Evolutionary conservation across 2,888 invertebrate species (phyloP).

Genomic region (Drosophila mercatorum): DNA sequence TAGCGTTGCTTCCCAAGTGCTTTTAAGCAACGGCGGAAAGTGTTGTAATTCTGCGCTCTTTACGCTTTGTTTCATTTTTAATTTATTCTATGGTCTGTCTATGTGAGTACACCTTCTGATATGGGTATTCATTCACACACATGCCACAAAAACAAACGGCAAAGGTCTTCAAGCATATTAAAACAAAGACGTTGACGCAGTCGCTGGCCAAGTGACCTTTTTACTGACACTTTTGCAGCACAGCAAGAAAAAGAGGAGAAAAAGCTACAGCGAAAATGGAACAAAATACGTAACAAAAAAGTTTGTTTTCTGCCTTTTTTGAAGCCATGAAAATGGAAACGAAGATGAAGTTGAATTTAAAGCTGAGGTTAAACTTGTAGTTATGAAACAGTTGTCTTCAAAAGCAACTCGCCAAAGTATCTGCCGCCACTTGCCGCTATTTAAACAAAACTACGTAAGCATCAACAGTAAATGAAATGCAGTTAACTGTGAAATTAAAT

Average conservation of each 20-base stretch:
- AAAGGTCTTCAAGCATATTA: conserved; percentile 72
- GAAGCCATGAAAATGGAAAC: conserved; percentile 44
- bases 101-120: conserved; percentile 59
- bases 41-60: conserved; percentile 76
- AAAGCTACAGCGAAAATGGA: conserved; percentile 29
- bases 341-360: conserved; percentile 34
- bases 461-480: conserved; percentile 25
- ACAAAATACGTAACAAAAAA: conserved; percentile 43
- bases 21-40: conserved; percentile 78
- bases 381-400: conserved; percentile 33
- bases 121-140: conserved; percentile 58
- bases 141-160: conserved; percentile 44
- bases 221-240: conserved; percentile 75
- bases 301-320: conserved; percentile 38
- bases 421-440: neutral
- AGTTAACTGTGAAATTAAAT: conserved; percentile 34
- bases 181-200: conserved; percentile 66
- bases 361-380: conserved; percentile 29
- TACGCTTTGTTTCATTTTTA: conserved; percentile 81
- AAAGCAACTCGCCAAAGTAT: conserved; percentile 4
- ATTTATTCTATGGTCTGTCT: conserved; percentile 75
- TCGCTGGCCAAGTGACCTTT: conserved; percentile 78
- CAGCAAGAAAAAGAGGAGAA: conserved; percentile 37
- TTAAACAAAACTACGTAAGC: conserved; percentile 3
- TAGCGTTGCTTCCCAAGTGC: conserved; percentile 54